phyloP scores from a whole-genome alignment of 1,140 invertebrate genomes.

The Pissodes strobi region DNA sequence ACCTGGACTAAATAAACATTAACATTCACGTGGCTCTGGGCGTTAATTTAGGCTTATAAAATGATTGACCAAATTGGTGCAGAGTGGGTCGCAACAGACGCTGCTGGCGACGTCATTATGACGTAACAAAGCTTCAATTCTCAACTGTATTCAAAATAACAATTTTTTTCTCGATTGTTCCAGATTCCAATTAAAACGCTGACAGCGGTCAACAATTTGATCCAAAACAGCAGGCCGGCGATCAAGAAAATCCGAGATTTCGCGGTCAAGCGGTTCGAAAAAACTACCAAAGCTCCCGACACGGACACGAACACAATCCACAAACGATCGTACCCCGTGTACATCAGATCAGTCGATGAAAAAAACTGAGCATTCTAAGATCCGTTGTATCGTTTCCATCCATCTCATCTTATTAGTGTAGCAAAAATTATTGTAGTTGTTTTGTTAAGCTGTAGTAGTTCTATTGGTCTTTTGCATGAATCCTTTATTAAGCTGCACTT shows the following conservation, averaged over 20 bases:
- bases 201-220: slow-evolving; percentile 64
- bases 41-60: background rate
- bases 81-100: too few relatives aligned
- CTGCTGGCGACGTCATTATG: too few relatives aligned
- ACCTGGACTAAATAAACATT: too few relatives aligned
- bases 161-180: slow-evolving; percentile 15
- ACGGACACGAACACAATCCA: slow-evolving; percentile 13
- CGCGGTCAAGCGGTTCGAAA: slow-evolving; percentile 36
- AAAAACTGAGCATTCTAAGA: slow-evolving; percentile 5
- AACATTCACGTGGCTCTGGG: background rate
- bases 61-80: too few relatives aligned
- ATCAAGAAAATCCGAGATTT: slow-evolving; percentile 42
- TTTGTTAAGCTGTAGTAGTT: too few relatives aligned
- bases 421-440: too few relatives aligned
- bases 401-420: too few relatives aligned
- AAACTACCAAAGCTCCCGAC: slow-evolving; percentile 18
- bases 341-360: slow-evolving; percentile 22
- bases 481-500: too few relatives aligned
- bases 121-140: too few relatives aligned
- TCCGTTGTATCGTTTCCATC: too few relatives aligned
- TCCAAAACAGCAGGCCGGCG: slow-evolving; percentile 58
- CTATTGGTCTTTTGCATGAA: too few relatives aligned
- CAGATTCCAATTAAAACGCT: slow-evolving; percentile 68
- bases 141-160: background rate
- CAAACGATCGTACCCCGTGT: slow-evolving; percentile 37